Conservation (phyloP, 1,140 invertebrate genomes). For the Nixonia krombeini region DNA sequence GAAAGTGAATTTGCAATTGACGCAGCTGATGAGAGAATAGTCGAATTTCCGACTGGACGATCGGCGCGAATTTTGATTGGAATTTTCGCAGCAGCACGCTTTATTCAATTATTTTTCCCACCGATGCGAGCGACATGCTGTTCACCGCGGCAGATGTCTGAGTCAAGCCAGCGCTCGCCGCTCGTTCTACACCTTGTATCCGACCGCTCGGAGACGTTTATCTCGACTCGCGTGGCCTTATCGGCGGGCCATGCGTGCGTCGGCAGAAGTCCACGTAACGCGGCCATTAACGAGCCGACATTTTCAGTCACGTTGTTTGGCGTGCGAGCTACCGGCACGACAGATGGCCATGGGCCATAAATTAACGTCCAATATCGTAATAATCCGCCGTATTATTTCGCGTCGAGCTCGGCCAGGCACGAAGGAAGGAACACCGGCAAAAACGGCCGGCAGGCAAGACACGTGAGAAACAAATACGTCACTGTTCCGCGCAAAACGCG, state of each 20-base stretch:
- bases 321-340: slow-evolving; percentile 44
- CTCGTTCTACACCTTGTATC: background rate
- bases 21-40: too few relatives aligned
- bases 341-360: slow-evolving; percentile 45
- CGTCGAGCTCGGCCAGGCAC: background rate
- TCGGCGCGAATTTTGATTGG: slow-evolving; percentile 23
- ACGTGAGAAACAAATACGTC: background rate
- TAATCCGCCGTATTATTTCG: background rate
- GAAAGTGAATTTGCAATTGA: too few relatives aligned
- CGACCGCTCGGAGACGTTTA: slow-evolving; percentile 20
- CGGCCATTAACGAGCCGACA: slow-evolving; percentile 41
- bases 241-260: slow-evolving; percentile 25
- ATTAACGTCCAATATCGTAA: slow-evolving; percentile 46
- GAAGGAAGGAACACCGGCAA: slow-evolving; percentile 7
- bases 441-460: background rate
- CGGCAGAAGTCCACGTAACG: slow-evolving; percentile 15
- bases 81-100: slow-evolving; percentile 9
- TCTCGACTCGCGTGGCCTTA: slow-evolving; percentile 41
- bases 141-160: background rate
- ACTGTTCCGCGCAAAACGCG: background rate
- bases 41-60: slow-evolving; percentile 21
- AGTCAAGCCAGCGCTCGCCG: slow-evolving; percentile 8
- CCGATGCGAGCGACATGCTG: slow-evolving; percentile 22
- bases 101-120: slow-evolving; percentile 35
- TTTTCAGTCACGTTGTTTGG: slow-evolving; percentile 25